Conservation (phyloP, 2,797 vertebrate species). For the Gymnocypris eckloni region DNA sequence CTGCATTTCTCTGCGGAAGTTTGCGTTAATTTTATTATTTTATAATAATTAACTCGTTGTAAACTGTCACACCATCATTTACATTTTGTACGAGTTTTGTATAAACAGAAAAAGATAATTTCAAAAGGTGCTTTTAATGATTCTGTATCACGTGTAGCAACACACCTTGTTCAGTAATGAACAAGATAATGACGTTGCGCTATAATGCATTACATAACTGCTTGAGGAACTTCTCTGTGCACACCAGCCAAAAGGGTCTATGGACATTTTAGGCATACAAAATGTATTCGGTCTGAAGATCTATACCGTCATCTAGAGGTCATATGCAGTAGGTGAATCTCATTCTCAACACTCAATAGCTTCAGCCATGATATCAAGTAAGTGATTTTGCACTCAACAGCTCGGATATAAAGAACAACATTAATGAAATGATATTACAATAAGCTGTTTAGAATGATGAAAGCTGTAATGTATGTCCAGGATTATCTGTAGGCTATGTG, state of each 20-base stretch:
- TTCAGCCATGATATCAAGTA: background rate
- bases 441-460: constrained; percentile 51
- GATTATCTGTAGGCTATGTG: constrained; percentile 42
- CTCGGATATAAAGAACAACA: constrained; percentile 26
- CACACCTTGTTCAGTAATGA: background rate
- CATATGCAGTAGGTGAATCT: constrained; percentile 40
- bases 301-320: constrained; percentile 64
- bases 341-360: background rate
- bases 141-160: constrained; percentile 22
- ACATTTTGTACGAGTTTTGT: background rate
- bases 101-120: background rate
- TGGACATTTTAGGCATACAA: background rate
- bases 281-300: constrained; percentile 28
- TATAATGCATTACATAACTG: constrained; percentile 30
- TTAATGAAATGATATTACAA: constrained; percentile 50
- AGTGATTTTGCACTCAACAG: constrained; percentile 16
- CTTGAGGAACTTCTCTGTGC: constrained; percentile 5
- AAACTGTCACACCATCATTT: background rate
- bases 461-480: constrained; percentile 51
- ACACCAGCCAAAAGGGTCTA: constrained; percentile 21
- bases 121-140: constrained; percentile 28
- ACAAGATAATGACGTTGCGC: background rate
- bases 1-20: background rate
- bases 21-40: background rate
- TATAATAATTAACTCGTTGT: background rate